Base-by-base conservation (phyloP, 2,888 invertebrate species). In the Apomyelois bistriatella region DNA sequence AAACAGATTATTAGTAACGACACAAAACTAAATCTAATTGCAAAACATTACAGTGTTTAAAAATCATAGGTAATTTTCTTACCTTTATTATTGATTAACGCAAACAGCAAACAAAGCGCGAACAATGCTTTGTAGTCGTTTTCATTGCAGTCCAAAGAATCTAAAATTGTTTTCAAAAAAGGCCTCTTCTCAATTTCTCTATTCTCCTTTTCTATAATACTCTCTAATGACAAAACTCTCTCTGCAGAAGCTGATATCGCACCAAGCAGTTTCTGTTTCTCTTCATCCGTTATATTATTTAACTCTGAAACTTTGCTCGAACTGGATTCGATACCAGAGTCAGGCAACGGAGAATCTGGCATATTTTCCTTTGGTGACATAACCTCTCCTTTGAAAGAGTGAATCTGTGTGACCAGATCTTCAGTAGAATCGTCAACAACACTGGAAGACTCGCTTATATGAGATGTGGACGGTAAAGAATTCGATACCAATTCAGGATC, bases 51-150 rank as follows among this genome's bases (percentile, higher is more conserved):
- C 13, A 30, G 9, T 13, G 7, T 38, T 13, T 13, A 13, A 38
- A 13, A 13, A 0, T 13, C 2, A 38, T 13, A 7, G 7, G 3
- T n/a, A 17, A 41, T n/a, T 17, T 8, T 13, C 84, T 84, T 86
- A 98, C 99, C 98, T 94, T 94, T 93, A 88, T 99, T 99, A 77
- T 96, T 96, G 56, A 96, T 96, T 83, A 99, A 93, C 10, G 99
- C 98, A 80, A 98, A 98, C 38, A 99, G 92, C 56, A 99, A 91
- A 82, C 98, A 97, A 12, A 99, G 91, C 3, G 96, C 95, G 79
- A 99, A 97, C 56, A 99, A 90, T 5, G 98, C 95, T 43, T 96
- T 93, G 76, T 99, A 99, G 90, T 99, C 99, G 82, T 98, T 98
- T 74, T 98, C 98, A 9, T 92, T 92, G 75, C 97, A 97, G 72